Evolutionary conservation across 1,140 invertebrate genomes (phyloP).

Genomic region (Campodea augens): DNA sequence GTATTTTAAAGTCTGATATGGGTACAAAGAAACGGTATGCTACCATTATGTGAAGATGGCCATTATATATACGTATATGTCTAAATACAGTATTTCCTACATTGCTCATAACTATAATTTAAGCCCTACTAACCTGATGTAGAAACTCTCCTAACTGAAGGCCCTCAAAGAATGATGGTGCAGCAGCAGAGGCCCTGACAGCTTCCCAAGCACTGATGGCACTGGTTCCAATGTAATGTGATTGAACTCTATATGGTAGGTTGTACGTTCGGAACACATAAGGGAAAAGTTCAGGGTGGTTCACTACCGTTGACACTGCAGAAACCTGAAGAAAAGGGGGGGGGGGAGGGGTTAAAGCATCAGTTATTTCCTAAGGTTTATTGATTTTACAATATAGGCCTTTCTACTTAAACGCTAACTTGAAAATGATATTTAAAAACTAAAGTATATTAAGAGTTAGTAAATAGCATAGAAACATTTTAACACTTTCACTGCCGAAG

Average conservation of each 20-base stretch:
- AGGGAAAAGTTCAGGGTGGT: constrained; percentile 53
- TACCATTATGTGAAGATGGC: too few species aligned
- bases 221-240: constrained; percentile 57
- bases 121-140: constrained; percentile 43
- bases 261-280: constrained; percentile 83
- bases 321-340: constrained; percentile 35
- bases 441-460: too few species aligned
- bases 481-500: too few species aligned
- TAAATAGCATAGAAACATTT: too few species aligned
- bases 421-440: too few species aligned
- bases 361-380: too few species aligned
- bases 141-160: constrained; percentile 51
- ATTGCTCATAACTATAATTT: constrained; percentile 3
- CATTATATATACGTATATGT: too few species aligned
- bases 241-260: constrained; percentile 47
- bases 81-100: background rate
- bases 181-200: constrained; percentile 73
- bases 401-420: too few species aligned
- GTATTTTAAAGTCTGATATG: too few species aligned
- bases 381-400: constrained; percentile 5
- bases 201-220: constrained; percentile 67
- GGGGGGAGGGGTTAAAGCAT: constrained; percentile 5
- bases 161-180: constrained; percentile 82
- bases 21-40: too few species aligned
- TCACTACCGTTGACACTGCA: constrained; percentile 61